Conservation (phyloP, 1,140 invertebrate genomes). For the Drosophila auraria region DNA sequence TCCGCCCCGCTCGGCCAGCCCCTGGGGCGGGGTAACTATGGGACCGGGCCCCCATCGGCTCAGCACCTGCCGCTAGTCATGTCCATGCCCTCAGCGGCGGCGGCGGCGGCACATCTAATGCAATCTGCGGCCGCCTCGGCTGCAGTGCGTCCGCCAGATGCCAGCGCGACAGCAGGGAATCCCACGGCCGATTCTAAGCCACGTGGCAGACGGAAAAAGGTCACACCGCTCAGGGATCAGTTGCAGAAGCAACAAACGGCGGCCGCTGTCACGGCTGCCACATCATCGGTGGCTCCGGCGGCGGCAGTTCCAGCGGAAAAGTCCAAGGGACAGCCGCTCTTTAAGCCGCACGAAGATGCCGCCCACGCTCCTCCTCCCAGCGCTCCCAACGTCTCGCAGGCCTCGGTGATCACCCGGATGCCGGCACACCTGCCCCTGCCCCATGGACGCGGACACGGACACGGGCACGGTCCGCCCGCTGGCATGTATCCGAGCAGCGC, state of each 20-base stretch:
- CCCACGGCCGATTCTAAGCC: conserved; percentile 57
- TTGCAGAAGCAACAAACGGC: conserved; percentile 82
- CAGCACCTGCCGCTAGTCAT: conserved; percentile 62
- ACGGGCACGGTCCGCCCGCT: conserved; percentile 35
- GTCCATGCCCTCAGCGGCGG: conserved; percentile 65
- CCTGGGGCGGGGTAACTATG: conserved; percentile 55
- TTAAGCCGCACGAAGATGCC: conserved; percentile 75
- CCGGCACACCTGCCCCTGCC: conserved; percentile 86
- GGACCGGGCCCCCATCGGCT: conserved; percentile 31
- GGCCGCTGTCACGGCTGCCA: conserved; percentile 71
- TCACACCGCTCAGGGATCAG: conserved; percentile 73
- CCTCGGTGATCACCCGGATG: conserved; percentile 88
- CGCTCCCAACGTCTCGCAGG: conserved; percentile 82
- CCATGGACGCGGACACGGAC: conserved; percentile 33
- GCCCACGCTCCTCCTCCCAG: conserved; percentile 80
- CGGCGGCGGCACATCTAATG: conserved; percentile 64
- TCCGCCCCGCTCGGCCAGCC: conserved; percentile 75
- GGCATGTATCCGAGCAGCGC: conserved; percentile 66
- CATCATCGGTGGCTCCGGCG: conserved; percentile 29
- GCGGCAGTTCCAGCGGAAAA: conserved; percentile 30
- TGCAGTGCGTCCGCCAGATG: conserved; percentile 33
- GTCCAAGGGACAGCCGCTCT: conserved; percentile 67
- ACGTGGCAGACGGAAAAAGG: conserved; percentile 80
- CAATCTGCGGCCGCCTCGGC: conserved; percentile 57
- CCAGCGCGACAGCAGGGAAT: neutral